Base-by-base conservation (phyloP, 2,888 invertebrate genomes). In the Asteroscopus sphinx region DNA sequence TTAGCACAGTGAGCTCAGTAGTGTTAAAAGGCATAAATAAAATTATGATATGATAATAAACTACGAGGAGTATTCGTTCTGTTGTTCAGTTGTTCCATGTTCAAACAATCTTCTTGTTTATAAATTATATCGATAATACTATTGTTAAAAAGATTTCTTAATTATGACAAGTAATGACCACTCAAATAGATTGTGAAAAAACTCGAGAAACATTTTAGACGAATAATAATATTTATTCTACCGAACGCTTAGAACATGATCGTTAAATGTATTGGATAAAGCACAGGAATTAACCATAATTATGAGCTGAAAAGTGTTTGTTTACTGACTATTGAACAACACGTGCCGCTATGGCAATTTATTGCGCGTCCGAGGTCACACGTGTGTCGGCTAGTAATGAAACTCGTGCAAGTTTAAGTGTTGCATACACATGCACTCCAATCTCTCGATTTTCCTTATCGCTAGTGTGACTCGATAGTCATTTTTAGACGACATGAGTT, bases 351-450 rank as follows among this genome's bases (percentile, higher is more conserved):
- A 64, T 52, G 73, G 77, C 67, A 68, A 74, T 79, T 76, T 79
- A 82, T 77, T 73, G 79, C 79, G 68, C 69, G 76, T 69, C 68
- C 79, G 81, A 88, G 83, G 85, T 85, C 84, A 87, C 90, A 89
- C 90, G 89, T 90, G 89, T 81, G 69, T 63, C 58, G 66, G 58
- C 77, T 80, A 83, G n/a, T 89, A 88, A 82, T 78, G 78, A 71
- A 78, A 80, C 84, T 84, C 87, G 86, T 86, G 87, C 83, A 82
- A 71, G 79, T 79, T 80, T 80, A 80, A 79, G 69, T 71, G 73
- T 73, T 65, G 71, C 65, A 70, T 73, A 73, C 73, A 71, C 73
- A 71, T 70, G 68, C 75, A 71, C 76, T 69, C 52, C 59, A 73
- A 79, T 78, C 76, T 74, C 66, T 70, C 53, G 60, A 68, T 76